Conservation (phyloP, 92 coral and sea anemone species). For the Parazoanthus darwini region DNA sequence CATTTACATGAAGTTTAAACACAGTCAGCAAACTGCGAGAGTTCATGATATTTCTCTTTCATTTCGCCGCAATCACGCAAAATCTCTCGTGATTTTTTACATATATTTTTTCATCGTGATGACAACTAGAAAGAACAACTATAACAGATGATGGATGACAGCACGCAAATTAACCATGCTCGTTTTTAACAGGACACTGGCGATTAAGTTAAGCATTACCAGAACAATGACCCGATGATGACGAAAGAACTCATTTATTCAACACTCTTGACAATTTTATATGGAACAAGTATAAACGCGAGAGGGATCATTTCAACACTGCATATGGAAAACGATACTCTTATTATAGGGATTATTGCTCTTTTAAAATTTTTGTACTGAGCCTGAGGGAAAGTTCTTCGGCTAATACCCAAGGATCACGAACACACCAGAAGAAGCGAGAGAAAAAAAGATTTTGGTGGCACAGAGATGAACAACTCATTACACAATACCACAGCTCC, state of each 20-base stretch:
- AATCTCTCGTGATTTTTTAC: not conserved
- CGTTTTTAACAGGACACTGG: not conserved
- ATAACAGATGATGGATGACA: not conserved
- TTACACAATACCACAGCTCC: not conserved
- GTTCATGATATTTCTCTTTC: not conserved
- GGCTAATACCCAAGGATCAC: not conserved
- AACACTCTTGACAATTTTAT: not conserved
- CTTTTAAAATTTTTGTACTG: not conserved
- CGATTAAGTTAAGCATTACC: not conserved
- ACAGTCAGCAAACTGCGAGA: not conserved
- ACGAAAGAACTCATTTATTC: not conserved
- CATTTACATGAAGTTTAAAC: not conserved
- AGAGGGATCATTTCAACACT: not conserved
- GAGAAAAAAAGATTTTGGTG: not conserved
- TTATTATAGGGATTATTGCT: not conserved
- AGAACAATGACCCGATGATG: not conserved
- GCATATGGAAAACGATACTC: not conserved
- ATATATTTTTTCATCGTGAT: not conserved
- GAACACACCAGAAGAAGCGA: not conserved
- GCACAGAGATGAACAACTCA: slow-evolving; percentile 18
- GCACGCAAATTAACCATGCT: not conserved
- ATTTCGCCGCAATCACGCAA: not conserved
- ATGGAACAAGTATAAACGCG: not conserved
- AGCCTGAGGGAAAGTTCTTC: not conserved
- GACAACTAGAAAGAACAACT: not conserved